phyloP scores from a whole-genome alignment of 2,888 invertebrate genomes.

The Stenodema calcarata region DNA sequence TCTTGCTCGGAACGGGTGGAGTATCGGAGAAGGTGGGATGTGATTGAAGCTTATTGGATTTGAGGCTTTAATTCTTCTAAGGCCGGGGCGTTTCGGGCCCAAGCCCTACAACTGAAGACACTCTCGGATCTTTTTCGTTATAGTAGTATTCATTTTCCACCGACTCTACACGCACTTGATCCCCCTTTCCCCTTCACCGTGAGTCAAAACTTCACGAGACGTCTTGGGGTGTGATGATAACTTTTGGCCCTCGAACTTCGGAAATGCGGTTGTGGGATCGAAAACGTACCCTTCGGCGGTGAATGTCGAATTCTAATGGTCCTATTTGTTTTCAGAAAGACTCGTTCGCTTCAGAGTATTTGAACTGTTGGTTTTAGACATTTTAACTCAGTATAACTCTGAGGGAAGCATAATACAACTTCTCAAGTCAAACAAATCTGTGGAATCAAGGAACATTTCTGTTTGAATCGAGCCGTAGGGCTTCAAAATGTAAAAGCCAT shows the following conservation, averaged over 20 bases:
- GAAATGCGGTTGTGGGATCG: not conserved
- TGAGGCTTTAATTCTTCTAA: slow-evolving; percentile 41
- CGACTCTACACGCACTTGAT: not conserved
- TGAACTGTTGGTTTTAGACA: not conserved
- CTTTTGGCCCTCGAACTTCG: too few relatives aligned
- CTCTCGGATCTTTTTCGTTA: slow-evolving; percentile 23
- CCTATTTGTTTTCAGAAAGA: not conserved
- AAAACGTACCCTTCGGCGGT: not conserved
- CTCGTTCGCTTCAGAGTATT: not conserved
- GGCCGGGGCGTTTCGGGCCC: slow-evolving; percentile 35
- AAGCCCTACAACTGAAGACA: slow-evolving; percentile 46
- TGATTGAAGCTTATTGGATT: slow-evolving; percentile 44
- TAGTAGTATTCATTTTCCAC: not conserved
- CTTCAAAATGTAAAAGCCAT: not conserved
- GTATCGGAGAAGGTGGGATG: slow-evolving; percentile 25
- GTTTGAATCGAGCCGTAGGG: not conserved
- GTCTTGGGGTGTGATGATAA: too few relatives aligned
- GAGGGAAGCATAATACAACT: not conserved
- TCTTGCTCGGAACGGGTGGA: not conserved
- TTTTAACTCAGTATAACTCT: not conserved
- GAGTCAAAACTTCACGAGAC: not conserved
- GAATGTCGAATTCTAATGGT: not conserved
- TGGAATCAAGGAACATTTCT: not conserved
- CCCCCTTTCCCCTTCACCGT: not conserved
- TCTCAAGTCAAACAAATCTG: not conserved